Conservation (phyloP, 2,113 vertebrate species). For the Sceloporus undulatus region DNA sequence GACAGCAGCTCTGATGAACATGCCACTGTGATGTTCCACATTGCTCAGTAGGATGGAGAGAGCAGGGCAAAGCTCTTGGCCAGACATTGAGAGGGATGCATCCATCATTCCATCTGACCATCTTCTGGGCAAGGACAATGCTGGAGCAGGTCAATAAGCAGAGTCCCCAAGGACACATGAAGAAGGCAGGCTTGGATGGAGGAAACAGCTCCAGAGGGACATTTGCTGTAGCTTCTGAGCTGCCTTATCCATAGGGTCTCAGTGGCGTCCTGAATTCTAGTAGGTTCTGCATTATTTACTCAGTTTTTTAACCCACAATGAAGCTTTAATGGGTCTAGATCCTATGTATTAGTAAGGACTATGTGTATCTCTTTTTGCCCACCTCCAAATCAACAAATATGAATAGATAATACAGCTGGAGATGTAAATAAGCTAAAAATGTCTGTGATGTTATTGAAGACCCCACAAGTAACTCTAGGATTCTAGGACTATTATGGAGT, state of each 20-base stretch:
- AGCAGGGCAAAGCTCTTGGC: neutral
- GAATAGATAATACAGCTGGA: too few species aligned
- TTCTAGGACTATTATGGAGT: too few species aligned
- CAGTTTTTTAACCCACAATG: too few species aligned
- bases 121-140: slow-evolving; percentile 5
- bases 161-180: neutral
- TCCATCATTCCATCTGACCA: slow-evolving; percentile 21
- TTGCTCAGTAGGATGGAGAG: neutral
- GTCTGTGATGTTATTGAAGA: too few species aligned
- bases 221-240: neutral
- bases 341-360: too few species aligned
- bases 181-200: neutral
- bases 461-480: too few species aligned
- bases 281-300: too few species aligned
- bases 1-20: neutral
- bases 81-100: neutral
- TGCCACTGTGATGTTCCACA: neutral
- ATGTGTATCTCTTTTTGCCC: too few species aligned
- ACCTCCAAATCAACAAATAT: too few species aligned
- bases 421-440: too few species aligned
- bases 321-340: too few species aligned
- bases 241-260: neutral
- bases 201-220: neutral
- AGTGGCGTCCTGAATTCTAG: neutral
- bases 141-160: neutral